Percentiles rank a stretch among this genome's conserved stretches.
Conservation (phyloP, 2,797 vertebrate genomes). For the Rhinatrema bivittatum region DNA sequence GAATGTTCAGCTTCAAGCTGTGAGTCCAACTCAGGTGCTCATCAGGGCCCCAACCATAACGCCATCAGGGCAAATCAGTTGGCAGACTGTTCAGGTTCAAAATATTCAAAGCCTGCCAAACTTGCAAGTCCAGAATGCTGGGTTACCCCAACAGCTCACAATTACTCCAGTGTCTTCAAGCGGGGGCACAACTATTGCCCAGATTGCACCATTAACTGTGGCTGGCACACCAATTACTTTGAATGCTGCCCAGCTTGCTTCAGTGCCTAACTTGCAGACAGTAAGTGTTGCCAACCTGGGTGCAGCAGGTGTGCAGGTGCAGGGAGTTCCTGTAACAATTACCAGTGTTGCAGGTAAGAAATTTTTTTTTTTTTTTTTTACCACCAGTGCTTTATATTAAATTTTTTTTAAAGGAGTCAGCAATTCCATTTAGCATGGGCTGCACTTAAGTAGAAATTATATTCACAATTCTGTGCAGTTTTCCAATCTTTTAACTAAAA, state of each 20-base stretch:
- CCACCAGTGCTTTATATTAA: no score
- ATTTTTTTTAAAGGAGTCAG: no score
- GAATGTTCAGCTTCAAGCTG: constrained; percentile 79
- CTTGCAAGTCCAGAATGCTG: constrained; percentile 83
- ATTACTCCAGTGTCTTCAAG: constrained; percentile 81
- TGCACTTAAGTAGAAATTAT: no score
- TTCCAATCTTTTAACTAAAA: no score
- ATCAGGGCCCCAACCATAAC: constrained; percentile 92
- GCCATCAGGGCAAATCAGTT: constrained; percentile 92
- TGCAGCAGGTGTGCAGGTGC: constrained; percentile 86
- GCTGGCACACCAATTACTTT: constrained; percentile 87
- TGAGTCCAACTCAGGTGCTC: constrained; percentile 91
- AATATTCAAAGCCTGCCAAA: constrained; percentile 81
- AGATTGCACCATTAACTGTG: constrained; percentile 83
- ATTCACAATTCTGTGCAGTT: no score
- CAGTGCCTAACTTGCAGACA: constrained; percentile 91
- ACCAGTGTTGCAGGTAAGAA: constrained; percentile 89
- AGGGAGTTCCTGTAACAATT: constrained; percentile 93
- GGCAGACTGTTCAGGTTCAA: constrained; percentile 94
- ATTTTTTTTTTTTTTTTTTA: not conserved
- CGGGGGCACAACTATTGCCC: constrained; percentile 71
- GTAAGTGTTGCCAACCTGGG: constrained; percentile 91
- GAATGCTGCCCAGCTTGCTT: constrained; percentile 89
- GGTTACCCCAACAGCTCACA: constrained; percentile 85
- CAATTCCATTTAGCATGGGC: no score